Base-by-base conservation (phyloP, 2,888 invertebrate genomes). In the Meganola albula region DNA sequence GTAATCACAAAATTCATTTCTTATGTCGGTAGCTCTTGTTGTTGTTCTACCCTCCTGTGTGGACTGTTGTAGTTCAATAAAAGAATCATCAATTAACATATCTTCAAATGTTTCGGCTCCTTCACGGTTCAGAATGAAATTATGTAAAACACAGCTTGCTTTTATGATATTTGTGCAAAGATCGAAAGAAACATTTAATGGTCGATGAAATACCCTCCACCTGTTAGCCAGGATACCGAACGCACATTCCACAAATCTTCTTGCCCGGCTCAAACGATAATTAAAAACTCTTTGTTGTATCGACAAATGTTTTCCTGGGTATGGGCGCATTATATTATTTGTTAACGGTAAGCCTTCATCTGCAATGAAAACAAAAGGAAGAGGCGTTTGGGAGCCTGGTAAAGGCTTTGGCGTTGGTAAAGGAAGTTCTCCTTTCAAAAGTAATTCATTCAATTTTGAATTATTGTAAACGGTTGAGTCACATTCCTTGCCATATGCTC, bases 1-100 rank as follows among this genome's bases (percentile, higher is more conserved):
- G 21, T 35, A 35, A 12, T 35, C 22, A 35, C 20, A 32, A 21
- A 32, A 32, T 32, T 32, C 21, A 25, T 32, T 25, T 21, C 25
- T 28, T 24, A 26, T 34, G 14, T 16, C 18, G 21, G 14, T 24
- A 24, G 27, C 24, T 25, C 24, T 14, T 9, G 25, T 28, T 23
- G 27, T 27, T 12, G 21, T 29, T 8, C 14, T 24, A 24, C 18
- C 24, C 16, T 24, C 24, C 22, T 23, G 20, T 28, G 24, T 27
- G 16, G 24, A 20, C 13, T 28, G 24, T 18, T 28, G 21, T 27
- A 26, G 16, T 12, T 24, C 10, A 18, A 25, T 12, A 18, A 25
- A 25, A 27, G 27, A 27, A 27, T 33, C 10, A 27, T 21, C 21
- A 26, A 33, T 27, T 22, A 33, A 5, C 12, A 26, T 25, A 20